Evolutionary conservation across 2,797 vertebrate species (phyloP).

Genomic region (Allobates femoralis): DNA sequence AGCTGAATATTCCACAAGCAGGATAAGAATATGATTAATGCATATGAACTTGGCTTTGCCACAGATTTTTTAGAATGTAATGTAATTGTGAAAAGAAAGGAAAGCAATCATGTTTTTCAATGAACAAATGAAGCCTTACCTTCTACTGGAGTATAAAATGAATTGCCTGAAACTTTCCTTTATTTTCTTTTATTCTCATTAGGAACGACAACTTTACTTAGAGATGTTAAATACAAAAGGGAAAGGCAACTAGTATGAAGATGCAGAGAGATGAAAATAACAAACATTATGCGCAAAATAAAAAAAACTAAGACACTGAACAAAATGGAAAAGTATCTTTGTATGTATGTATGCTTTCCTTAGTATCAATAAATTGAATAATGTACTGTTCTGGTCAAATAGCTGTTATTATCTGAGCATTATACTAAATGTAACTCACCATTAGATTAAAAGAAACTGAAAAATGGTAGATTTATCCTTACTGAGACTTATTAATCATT

Average conservation of each 20-base stretch:
- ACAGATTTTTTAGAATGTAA: background rate
- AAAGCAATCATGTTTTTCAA: background rate
- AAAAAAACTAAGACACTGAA: background rate
- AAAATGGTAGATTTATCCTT: no score
- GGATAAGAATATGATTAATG: background rate
- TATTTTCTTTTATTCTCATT: background rate
- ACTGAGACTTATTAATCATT: no score
- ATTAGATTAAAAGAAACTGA: no score
- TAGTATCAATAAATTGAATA: background rate
- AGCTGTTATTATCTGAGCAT: no score
- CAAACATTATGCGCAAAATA: background rate
- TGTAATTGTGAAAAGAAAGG: background rate
- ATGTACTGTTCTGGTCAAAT: background rate
- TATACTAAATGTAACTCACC: no score
- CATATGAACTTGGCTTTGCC: background rate
- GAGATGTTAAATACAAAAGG: background rate
- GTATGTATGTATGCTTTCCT: background rate
- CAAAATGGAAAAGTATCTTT: background rate
- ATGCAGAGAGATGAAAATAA: background rate
- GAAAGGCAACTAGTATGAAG: background rate
- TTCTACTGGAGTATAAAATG: background rate
- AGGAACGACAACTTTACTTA: background rate
- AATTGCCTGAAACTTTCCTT: background rate
- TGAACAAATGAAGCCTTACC: background rate
- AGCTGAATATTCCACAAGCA: background rate